Conservation (phyloP, 1,140 invertebrate genomes). For the Limonius californicus region DNA sequence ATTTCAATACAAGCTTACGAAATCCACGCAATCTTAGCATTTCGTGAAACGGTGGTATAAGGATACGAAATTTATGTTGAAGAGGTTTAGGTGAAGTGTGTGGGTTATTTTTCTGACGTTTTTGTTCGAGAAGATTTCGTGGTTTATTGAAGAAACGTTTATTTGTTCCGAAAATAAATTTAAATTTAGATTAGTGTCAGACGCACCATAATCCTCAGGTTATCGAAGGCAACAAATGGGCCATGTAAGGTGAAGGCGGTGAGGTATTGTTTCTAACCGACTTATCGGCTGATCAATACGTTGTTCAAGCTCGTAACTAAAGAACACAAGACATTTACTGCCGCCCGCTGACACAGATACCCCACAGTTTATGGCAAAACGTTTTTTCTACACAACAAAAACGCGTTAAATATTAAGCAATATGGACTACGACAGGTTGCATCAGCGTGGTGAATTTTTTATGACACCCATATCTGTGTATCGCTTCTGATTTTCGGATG, state of each 20-base stretch:
- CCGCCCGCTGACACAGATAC: slow-evolving; percentile 1
- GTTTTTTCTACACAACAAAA: background rate
- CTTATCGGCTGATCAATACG: background rate
- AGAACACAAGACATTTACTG: background rate
- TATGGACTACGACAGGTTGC: too few species aligned
- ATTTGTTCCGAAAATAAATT: background rate
- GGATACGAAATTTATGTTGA: too few species aligned
- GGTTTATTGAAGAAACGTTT: background rate
- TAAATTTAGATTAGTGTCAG: background rate
- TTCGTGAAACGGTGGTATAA: too few species aligned
- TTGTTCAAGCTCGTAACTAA: background rate
- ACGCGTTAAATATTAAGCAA: background rate
- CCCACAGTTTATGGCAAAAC: background rate
- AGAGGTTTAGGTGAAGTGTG: too few species aligned
- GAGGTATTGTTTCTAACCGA: background rate
- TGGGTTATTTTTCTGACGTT: too few species aligned
- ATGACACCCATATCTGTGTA: too few species aligned
- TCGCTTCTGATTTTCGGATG: too few species aligned
- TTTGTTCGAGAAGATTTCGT: background rate
- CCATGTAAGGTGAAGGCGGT: background rate
- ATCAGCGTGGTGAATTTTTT: too few species aligned
- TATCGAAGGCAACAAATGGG: background rate
- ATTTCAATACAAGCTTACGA: too few species aligned
- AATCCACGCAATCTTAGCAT: too few species aligned
- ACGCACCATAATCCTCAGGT: background rate